Base-by-base conservation (phyloP, 2,888 invertebrate species). In the Cheilosia vernalis region DNA sequence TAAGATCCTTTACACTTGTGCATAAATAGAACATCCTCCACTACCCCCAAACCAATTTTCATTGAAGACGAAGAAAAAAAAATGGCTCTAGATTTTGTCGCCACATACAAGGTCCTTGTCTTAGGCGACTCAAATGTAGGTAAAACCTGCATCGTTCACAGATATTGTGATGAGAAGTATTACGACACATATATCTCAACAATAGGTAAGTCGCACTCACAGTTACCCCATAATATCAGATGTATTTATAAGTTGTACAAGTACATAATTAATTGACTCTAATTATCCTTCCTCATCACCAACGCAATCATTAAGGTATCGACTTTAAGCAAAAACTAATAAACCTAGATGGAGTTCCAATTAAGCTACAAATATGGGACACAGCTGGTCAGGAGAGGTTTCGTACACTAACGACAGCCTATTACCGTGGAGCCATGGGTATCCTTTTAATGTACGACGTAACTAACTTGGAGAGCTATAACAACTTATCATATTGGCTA, bases 111-210 rank as follows among this genome's bases (percentile, higher is more conserved):
- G 93, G 94, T 97, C 88, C 93, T 97, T 90, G 96, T 97, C 89
- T 93, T 97, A 90, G 97, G 97, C 77, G 97, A 97, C 93, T 97
- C 97, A 69, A 97, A 97, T 93, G 97, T 97, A 87, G 97, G 97
- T 19, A 97, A 97, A 93, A 97, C 97, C 82, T 97, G 97, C 92
- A 96, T 97, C 89, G 97, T 97, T 89, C 97, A 97, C 92, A 94
- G 97, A 92, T 97, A 97, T 90, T 97, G 97, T 91, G 97, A 97
- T 92, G 97, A 97, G 92, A 94, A 96, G 89, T 97, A 96, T 92
- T 97, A 97, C 93, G 97, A 97, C 91, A 96, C 97, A 88, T 97
- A 97, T 93, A 97, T 97, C 93, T 97, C 97, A 60, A 97, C 97
- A 87, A 97, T 97, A 93, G 97, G 97, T 97, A 92, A 95, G 95